These are phyloP conservation scores for Lacerta agilis DNA, from an alignment of 2,797 vertebrate species.

Conservation along the genomic window DNA sequence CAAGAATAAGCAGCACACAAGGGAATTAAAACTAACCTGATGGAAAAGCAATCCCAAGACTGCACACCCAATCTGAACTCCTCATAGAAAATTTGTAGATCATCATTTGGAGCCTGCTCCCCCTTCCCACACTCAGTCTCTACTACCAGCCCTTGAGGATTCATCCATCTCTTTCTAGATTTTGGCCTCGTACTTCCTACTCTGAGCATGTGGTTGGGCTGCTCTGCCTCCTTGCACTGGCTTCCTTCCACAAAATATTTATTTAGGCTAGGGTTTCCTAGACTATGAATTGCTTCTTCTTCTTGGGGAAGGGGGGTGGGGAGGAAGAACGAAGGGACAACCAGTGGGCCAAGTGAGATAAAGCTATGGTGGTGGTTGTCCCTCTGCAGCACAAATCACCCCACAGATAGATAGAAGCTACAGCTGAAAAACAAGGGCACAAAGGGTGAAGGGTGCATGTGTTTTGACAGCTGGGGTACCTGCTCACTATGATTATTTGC, in stretches of 20 bases:
- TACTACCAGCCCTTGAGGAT: background rate
- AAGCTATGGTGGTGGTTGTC: too few relatives aligned
- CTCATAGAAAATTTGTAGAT: background rate
- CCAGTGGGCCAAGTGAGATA: too few relatives aligned
- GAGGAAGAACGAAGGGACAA: too few relatives aligned
- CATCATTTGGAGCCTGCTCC: background rate
- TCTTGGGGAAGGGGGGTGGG: too few relatives aligned
- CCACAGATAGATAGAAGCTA: background rate
- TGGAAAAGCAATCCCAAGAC: background rate
- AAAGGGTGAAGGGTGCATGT: background rate
- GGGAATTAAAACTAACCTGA: background rate
- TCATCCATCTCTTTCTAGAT: background rate
- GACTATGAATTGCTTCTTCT: background rate
- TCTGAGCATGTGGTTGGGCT: background rate
- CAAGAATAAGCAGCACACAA: rapidly evolving
- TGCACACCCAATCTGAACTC: background rate
- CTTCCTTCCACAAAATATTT: background rate
- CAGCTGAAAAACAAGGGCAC: background rate
- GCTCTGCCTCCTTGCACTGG: background rate
- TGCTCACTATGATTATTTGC: background rate
- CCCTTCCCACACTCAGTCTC: background rate
- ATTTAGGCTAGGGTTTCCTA: background rate
- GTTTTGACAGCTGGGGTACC: background rate
- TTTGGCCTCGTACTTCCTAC: background rate
- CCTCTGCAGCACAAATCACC: too few relatives aligned